A percentile compares a stretch with the other conserved stretches of the same genome.
Evolutionary conservation across 2,888 invertebrate species (phyloP).

Genomic region (Cepaea hortensis): DNA sequence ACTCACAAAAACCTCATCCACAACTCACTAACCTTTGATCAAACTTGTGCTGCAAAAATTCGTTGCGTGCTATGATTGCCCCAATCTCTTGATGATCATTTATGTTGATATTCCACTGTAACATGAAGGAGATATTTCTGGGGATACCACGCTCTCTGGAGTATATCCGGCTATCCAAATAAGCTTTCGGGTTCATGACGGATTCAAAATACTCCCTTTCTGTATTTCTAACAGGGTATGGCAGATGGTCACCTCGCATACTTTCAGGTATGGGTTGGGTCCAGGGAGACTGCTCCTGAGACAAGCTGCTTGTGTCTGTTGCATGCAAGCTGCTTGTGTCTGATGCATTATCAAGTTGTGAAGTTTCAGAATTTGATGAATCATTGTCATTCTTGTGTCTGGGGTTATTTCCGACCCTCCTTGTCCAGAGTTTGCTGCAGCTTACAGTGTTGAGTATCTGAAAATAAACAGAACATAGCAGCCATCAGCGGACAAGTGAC

Average conservation of each 20-base stretch:
- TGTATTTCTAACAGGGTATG: constrained; percentile 44
- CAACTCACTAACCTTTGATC: constrained; percentile 47
- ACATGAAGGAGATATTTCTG: constrained; percentile 41
- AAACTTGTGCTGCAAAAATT: constrained; percentile 24
- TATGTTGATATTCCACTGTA: constrained; percentile 48
- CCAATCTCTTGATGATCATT: constrained; percentile 30
- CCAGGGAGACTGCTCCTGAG: not conserved
- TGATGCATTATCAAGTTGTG: not conserved
- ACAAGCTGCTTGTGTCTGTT: not conserved
- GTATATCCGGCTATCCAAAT: constrained; percentile 33
- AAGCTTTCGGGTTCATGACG: constrained; percentile 1
- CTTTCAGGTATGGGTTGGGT: constrained; percentile 21
- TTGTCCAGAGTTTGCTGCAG: not conserved
- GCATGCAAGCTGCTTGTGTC: not conserved
- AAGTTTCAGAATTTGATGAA: not conserved
- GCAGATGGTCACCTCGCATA: constrained; percentile 20
- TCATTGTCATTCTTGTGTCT: not conserved
- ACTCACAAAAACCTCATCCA: no score
- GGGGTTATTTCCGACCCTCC: not conserved
- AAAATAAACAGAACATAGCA: constrained; percentile 6
- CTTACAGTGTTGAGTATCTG: not conserved
- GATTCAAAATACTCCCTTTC: constrained; percentile 43
- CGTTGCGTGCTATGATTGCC: not conserved
- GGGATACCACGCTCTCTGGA: constrained; percentile 49
- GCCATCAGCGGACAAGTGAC: not conserved